A percentile compares a stretch with the other conserved stretches of the same genome.
These are phyloP conservation scores for Seriola aureovittata DNA, from an alignment of 2,113 vertebrate species.

Conservation along the genomic window DNA sequence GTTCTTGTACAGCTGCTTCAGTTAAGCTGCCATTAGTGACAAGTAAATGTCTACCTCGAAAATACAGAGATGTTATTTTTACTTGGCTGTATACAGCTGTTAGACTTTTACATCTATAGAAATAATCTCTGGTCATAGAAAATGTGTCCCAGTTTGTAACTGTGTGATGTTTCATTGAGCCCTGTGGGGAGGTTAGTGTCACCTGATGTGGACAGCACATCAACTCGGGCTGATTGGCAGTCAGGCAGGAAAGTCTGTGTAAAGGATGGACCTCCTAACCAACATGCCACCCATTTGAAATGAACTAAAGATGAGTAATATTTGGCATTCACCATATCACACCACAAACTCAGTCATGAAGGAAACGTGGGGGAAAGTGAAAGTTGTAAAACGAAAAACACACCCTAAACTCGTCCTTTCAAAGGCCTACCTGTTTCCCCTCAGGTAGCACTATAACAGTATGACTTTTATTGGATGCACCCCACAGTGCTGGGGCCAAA, in stretches of 20 bases:
- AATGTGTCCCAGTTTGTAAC: conserved; percentile 10
- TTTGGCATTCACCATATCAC: no score
- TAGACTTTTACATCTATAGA: background rate
- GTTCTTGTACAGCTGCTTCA: background rate
- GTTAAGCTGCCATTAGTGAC: background rate
- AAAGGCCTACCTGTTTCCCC: background rate
- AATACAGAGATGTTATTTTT: background rate
- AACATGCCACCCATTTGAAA: background rate
- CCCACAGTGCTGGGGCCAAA: conserved; percentile 48
- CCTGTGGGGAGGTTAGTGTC: background rate
- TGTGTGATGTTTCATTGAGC: conserved; percentile 3
- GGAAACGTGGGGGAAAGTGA: background rate
- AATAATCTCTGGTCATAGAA: background rate
- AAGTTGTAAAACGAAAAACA: background rate
- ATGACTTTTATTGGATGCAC: background rate
- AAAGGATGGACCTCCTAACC: no score
- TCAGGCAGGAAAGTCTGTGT: background rate
- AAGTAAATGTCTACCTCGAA: no score
- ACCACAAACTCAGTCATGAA: background rate
- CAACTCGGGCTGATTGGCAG: background rate
- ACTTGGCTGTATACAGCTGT: background rate
- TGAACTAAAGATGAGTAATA: background rate
- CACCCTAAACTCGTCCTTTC: background rate
- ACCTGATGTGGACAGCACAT: background rate
- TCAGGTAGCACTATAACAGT: background rate